Base-by-base conservation (phyloP, 2,888 invertebrate genomes). In the Pandemis cinnamomeana region DNA sequence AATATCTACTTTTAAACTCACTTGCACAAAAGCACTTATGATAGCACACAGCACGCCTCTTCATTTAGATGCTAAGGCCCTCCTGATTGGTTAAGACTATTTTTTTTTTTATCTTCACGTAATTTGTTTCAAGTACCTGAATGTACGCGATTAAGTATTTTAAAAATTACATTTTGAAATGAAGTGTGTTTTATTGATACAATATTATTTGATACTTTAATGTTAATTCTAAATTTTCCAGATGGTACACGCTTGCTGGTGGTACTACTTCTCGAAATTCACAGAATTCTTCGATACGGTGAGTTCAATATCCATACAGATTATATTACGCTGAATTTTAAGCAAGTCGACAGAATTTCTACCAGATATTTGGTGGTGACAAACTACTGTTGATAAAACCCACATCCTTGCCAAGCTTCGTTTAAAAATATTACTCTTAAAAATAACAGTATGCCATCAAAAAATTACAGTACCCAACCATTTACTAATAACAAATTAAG, bases 211-310 rank as follows among this genome's bases (percentile, higher is more conserved):
- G 36, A n/a, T 58, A 15, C 44, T 51, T 36, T 60, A 61, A 68
- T 72, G n/a, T 68, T 70, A 71, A 71, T 75, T 67, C 72, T 72
- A 63, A 69, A 76, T 75, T 85, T 95, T 95, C 82, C 95, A 98
- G 98, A 98, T 99, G 98, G 98, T 97, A 74, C 96, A 97, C 89
- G 97, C 97, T 58, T 97, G 98, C 89, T 99, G 98, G 98, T 98
- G 98, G 98, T 99, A 99, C 92, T 98, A 97, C 91, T 97, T 99
- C 90, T 98, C 99, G 71, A 99, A 99, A 92, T 98, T 98, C 93
- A 98, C 98, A 81, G 99, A 99, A 93, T 98, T 99, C 90, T 96
- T 98, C 92, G 99, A 99, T 93, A 99, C 99, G 92, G 98, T 99
- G 93, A 96, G 97, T 95, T 77, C 72, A 20, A 74, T 15, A 70